Percentiles rank a stretch among this genome's conserved stretches.
phyloP scores from a whole-genome alignment of 1,140 invertebrate species.

The Drosophila chauvacae region DNA sequence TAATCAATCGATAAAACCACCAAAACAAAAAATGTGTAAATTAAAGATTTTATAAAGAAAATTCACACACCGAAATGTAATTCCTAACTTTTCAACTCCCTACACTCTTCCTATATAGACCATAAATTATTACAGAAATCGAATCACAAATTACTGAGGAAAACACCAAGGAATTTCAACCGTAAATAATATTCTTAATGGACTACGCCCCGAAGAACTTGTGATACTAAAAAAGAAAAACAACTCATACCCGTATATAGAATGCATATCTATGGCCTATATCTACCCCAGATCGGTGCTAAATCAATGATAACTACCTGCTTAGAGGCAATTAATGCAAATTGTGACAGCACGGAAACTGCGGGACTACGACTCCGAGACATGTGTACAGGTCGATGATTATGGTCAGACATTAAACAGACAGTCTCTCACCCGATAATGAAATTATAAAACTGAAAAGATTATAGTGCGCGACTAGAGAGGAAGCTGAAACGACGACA shows the following conservation, averaged over 20 bases:
- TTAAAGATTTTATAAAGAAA: constrained; percentile 1
- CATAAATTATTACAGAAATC: constrained; percentile 31
- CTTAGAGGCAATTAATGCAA: constrained; percentile 81
- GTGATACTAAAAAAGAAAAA: constrained; percentile 35
- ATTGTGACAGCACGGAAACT: constrained; percentile 77
- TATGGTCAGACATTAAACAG: constrained; percentile 77
- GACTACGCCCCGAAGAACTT: constrained; percentile 31
- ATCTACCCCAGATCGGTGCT: constrained; percentile 75
- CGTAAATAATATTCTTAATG: constrained; percentile 22
- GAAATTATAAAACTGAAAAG: constrained; percentile 76
- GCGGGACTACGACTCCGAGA: constrained; percentile 52
- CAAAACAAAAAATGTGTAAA: constrained; percentile 26
- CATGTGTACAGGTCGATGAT: constrained; percentile 67
- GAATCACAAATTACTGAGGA: constrained; percentile 32
- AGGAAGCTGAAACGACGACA: constrained; percentile 62
- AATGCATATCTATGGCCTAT: constrained; percentile 64
- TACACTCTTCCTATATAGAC: constrained; percentile 36
- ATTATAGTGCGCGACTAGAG: constrained; percentile 59
- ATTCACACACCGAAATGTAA: neutral
- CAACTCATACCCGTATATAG: constrained; percentile 23
- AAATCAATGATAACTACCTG: constrained; percentile 82
- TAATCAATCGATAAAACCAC: neutral
- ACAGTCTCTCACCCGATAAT: constrained; percentile 71
- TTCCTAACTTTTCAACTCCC: constrained; percentile 21
- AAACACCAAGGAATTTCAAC: constrained; percentile 14